Conservation (phyloP, 1,140 invertebrate species). For the Steinernema khuongi region DNA sequence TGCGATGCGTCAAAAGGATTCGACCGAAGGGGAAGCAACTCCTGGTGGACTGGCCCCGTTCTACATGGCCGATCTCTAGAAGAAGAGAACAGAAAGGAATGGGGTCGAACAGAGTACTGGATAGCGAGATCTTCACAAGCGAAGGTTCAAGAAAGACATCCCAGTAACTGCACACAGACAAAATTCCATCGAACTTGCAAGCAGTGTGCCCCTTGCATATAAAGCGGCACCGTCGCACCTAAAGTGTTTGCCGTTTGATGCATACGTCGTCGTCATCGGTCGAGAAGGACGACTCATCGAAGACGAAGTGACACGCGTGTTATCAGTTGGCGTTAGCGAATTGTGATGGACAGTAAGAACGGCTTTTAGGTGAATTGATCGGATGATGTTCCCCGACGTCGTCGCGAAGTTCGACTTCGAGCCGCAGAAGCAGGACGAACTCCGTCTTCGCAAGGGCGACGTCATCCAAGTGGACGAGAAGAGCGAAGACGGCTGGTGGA, state of each 20-base stretch:
- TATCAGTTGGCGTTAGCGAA: background rate
- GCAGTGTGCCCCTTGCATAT: too few species aligned
- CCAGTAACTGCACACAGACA: too few species aligned
- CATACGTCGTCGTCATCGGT: background rate
- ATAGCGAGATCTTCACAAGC: too few species aligned
- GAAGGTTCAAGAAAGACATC: too few species aligned
- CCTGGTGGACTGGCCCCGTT: too few species aligned
- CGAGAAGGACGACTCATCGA: background rate
- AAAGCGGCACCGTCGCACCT: background rate
- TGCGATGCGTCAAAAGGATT: too few species aligned
- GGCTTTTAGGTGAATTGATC: background rate
- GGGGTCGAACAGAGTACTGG: too few species aligned
- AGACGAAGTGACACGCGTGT: background rate
- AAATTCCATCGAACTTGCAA: too few species aligned
- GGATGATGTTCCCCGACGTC: constrained; percentile 68
- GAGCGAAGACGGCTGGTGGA: constrained; percentile 98
- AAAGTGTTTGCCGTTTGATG: background rate
- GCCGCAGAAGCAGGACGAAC: constrained; percentile 89
- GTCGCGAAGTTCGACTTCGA: constrained; percentile 96
- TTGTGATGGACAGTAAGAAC: background rate
- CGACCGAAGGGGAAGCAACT: too few species aligned
- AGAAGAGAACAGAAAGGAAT: too few species aligned
- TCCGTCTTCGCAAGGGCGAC: constrained; percentile 76
- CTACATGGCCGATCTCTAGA: too few species aligned
- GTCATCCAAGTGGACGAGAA: constrained; percentile 87